Percentiles rank a stretch among this genome's conserved stretches.
These are phyloP conservation scores for Entomobrya multifasciata DNA, from an alignment of 2,888 invertebrate genomes.

Conservation along the genomic window DNA sequence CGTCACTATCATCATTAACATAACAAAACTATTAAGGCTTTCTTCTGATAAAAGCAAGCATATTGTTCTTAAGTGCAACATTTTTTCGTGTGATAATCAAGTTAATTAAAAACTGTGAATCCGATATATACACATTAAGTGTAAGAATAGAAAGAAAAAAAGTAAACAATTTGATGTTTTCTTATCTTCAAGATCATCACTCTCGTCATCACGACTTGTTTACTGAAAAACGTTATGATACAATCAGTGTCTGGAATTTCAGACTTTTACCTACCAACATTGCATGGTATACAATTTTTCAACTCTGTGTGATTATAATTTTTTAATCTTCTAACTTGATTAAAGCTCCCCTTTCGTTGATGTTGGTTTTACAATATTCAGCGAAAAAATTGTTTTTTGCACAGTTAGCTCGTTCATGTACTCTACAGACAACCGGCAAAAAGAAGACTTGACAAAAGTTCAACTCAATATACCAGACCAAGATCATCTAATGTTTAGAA, in stretches of 20 bases:
- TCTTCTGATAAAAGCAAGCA: background rate
- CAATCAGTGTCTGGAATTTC: too few relatives aligned
- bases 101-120: background rate
- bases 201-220: too few relatives aligned
- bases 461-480: background rate
- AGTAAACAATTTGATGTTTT: background rate
- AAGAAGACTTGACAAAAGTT: background rate
- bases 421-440: too few relatives aligned
- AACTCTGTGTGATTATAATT: background rate
- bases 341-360: background rate
- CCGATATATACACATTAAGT: background rate
- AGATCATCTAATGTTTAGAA: too few relatives aligned
- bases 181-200: constrained; percentile 18
- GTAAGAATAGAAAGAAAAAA: background rate
- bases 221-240: too few relatives aligned
- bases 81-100: background rate
- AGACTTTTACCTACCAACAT: too few relatives aligned
- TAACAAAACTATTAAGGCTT: constrained; percentile 1
- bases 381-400: background rate
- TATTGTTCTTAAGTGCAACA: background rate
- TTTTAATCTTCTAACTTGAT: background rate
- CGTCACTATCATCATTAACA: background rate
- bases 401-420: background rate
- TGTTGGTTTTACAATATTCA: background rate
- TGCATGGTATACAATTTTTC: background rate